Conservation (phyloP, 1,140 invertebrate genomes). For the Himalopsyche phryganea region DNA sequence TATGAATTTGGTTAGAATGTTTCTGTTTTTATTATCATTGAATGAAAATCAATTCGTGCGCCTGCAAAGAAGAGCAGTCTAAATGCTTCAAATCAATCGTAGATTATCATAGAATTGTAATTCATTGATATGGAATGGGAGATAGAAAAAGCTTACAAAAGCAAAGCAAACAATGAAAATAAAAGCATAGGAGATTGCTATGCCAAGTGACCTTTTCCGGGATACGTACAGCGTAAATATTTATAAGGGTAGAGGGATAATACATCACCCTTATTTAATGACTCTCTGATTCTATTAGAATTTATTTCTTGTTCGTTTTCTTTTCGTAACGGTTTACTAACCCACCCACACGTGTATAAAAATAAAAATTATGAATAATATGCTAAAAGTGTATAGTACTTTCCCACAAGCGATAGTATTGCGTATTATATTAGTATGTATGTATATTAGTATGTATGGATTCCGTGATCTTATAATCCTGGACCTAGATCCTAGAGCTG, state of each 20-base stretch:
- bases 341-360: too few relatives aligned
- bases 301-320: conserved; percentile 10
- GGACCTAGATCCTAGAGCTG: too few relatives aligned
- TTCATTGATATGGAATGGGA: conserved; percentile 24
- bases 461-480: too few relatives aligned
- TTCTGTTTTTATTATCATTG: too few relatives aligned
- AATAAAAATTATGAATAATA: too few relatives aligned
- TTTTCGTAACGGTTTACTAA: too few relatives aligned
- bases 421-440: too few relatives aligned
- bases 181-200: conserved; percentile 28
- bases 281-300: conserved; percentile 32
- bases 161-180: conserved; percentile 29
- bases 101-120: conserved; percentile 29
- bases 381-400: too few relatives aligned
- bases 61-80: background rate
- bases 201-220: conserved; percentile 33
- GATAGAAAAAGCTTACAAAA: conserved; percentile 17
- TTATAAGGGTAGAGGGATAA: conserved; percentile 31
- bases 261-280: conserved; percentile 32
- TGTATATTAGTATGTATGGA: too few relatives aligned
- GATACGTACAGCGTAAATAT: conserved; percentile 31
- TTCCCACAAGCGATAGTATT: too few relatives aligned
- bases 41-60: too few relatives aligned
- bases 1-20: too few relatives aligned
- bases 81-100: conserved; percentile 12